phyloP scores from a whole-genome alignment of 2,113 vertebrate genomes.

The Rhombomys opimus region DNA sequence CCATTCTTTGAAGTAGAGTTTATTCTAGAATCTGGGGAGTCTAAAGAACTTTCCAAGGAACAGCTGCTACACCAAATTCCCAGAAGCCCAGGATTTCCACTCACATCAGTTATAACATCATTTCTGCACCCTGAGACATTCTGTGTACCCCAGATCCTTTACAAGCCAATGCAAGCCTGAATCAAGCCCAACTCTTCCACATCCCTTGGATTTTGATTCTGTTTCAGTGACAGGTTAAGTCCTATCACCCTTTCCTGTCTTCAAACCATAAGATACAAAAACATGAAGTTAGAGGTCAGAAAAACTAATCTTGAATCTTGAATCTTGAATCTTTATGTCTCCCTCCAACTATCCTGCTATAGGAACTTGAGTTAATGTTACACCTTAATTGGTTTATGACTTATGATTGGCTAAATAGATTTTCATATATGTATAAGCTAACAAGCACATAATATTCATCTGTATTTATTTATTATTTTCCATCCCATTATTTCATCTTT shows the following conservation, averaged over 20 bases:
- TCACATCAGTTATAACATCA: not conserved
- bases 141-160: fast-evolving
- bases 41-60: not conserved
- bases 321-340: not conserved
- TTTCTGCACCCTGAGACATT: too few species aligned
- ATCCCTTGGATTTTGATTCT: not conserved
- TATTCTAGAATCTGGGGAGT: not conserved
- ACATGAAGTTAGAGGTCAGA: not conserved
- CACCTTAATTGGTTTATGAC: not conserved
- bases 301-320: not conserved
- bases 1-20: not conserved
- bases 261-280: not conserved
- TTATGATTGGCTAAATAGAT: not conserved
- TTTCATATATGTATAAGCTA: not conserved
- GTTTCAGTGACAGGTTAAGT: not conserved
- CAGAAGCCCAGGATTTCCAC: not conserved
- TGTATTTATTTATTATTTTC: not conserved
- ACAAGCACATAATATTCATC: not conserved
- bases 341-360: not conserved
- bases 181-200: not conserved
- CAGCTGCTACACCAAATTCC: not conserved
- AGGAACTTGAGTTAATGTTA: not conserved
- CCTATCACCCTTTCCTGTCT: not conserved
- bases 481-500: not conserved
- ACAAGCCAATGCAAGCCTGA: not conserved